Conservation (phyloP, 2,113 vertebrate species). For the Notothenia coriiceps region DNA sequence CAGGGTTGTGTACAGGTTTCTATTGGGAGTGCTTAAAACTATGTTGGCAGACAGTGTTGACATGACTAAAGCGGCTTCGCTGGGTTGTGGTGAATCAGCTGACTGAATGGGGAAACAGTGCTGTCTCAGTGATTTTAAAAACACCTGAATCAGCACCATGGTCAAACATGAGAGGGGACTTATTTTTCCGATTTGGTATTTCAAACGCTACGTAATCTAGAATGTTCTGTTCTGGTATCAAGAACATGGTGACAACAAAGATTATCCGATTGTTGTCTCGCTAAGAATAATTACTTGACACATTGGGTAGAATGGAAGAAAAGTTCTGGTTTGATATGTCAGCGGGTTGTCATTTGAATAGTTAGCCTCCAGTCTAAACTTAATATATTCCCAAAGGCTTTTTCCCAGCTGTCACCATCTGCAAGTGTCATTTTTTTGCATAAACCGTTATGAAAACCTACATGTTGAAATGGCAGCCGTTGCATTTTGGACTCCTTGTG, state of each 20-base stretch:
- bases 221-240: constrained; percentile 33
- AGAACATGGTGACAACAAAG: background rate
- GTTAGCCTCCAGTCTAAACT: constrained; percentile 17
- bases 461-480: constrained; percentile 17
- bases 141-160: constrained; percentile 64
- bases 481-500: background rate
- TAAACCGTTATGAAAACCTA: background rate
- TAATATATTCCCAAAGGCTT: background rate
- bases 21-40: constrained; percentile 17
- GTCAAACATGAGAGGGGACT: background rate
- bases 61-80: constrained; percentile 37
- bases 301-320: background rate
- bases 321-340: background rate
- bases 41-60: constrained; percentile 41
- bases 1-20: constrained; percentile 8
- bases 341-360: constrained; percentile 12
- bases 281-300: constrained; percentile 6
- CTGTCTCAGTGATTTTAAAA: constrained; percentile 71
- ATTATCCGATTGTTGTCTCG: constrained; percentile 16
- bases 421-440: constrained; percentile 2
- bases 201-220: constrained; percentile 30
- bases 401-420: background rate
- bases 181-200: background rate
- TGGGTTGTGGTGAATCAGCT: constrained; percentile 65
- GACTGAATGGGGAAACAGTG: constrained; percentile 62